Evolutionary conservation across 2,797 vertebrate species (phyloP).

Genomic region (Rhinichthys osculus): DNA sequence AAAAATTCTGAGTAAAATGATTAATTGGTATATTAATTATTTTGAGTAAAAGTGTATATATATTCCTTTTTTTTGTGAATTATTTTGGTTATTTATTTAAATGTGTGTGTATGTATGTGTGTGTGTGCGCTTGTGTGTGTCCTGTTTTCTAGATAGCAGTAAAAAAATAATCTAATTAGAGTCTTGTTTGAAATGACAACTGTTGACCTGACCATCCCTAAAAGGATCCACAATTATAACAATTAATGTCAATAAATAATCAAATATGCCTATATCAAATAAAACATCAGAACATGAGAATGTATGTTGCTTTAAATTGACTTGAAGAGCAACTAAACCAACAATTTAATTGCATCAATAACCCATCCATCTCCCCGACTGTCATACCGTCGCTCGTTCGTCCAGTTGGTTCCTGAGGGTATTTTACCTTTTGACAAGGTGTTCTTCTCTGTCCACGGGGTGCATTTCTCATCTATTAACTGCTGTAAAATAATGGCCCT

Average conservation of each 20-base stretch:
- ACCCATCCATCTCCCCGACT: not conserved
- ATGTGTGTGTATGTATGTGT: no score
- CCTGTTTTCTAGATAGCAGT: not conserved
- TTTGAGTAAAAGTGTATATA: not conserved
- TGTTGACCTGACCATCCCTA: not conserved
- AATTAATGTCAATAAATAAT: not conserved
- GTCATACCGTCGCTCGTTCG: slow-evolving; percentile 36
- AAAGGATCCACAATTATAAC: not conserved
- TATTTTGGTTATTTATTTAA: no score
- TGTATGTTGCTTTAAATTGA: not conserved
- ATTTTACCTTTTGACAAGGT: slow-evolving; percentile 60
- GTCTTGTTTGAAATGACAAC: not conserved
- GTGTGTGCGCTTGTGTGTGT: no score
- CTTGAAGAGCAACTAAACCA: not conserved
- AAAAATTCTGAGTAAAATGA: not conserved
- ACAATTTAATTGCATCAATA: slow-evolving; percentile 7
- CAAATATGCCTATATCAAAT: not conserved
- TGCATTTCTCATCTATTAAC: slow-evolving; percentile 55
- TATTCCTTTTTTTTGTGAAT: no score
- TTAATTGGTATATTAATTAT: not conserved
- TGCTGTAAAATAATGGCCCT: slow-evolving; percentile 61
- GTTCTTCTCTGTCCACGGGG: slow-evolving; percentile 55
- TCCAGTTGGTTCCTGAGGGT: slow-evolving; percentile 29
- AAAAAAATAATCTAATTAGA: not conserved
- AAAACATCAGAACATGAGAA: not conserved